Conservation (phyloP, 2,797 vertebrate species). For the Benthosema pterotum region DNA sequence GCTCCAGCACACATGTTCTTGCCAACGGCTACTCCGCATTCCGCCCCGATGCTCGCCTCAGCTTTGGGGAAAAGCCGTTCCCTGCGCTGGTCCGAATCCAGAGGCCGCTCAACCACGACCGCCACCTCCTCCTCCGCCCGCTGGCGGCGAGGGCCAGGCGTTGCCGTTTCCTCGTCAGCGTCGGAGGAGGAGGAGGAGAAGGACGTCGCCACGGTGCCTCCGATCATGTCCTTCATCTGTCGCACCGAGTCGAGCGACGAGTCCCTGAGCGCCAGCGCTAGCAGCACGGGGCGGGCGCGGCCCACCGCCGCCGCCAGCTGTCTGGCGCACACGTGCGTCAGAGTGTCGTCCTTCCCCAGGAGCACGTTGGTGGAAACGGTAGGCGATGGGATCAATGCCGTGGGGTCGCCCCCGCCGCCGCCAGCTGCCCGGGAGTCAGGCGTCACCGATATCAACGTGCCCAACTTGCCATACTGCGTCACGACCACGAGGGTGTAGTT, state of each 20-base stretch:
- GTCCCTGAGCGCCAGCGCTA: slow-evolving; percentile 79
- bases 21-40: too few relatives aligned
- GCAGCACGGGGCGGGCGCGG: slow-evolving; percentile 76
- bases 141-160: too few relatives aligned
- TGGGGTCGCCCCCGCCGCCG: too few relatives aligned
- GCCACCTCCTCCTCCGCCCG: too few relatives aligned
- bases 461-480: slow-evolving; percentile 84
- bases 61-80: too few relatives aligned
- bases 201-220: not conserved
- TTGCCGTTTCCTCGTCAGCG: too few relatives aligned
- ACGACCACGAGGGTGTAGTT: slow-evolving; percentile 79
- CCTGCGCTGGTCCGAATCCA: too few relatives aligned
- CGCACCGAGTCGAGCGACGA: slow-evolving; percentile 72
- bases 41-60: too few relatives aligned
- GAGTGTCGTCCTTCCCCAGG: slow-evolving; percentile 81
- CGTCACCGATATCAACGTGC: slow-evolving; percentile 77
- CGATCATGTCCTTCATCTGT: slow-evolving; percentile 76
- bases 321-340: slow-evolving; percentile 81
- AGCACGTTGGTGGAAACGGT: slow-evolving; percentile 76
- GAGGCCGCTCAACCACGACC: too few relatives aligned
- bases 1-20: too few relatives aligned
- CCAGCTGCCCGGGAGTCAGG: slow-evolving; percentile 63
- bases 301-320: slow-evolving; percentile 77
- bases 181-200: too few relatives aligned
- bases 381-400: slow-evolving; percentile 57